phyloP scores from a whole-genome alignment of 2,113 vertebrate genomes.

The Psephotus haematonotus region DNA sequence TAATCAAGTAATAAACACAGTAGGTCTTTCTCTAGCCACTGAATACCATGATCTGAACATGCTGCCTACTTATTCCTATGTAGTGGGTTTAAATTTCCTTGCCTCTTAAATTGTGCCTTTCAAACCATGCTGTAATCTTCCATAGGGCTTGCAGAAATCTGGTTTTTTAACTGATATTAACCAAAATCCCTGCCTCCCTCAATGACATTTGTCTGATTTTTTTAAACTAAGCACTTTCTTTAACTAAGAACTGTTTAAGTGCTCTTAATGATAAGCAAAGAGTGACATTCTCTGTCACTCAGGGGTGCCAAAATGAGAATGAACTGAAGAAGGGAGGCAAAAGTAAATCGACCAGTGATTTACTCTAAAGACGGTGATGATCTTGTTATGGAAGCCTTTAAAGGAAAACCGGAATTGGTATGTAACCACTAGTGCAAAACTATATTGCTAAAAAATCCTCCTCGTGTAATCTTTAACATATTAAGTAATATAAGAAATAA shows the following conservation, averaged over 20 bases:
- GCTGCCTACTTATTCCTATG: background rate
- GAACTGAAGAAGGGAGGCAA: conserved; percentile 40
- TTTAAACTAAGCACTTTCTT: conserved; percentile 7
- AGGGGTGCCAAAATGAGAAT: conserved; percentile 43
- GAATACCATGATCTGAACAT: background rate
- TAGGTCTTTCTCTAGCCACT: background rate
- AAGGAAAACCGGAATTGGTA: conserved; percentile 62
- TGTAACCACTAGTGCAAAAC: conserved; percentile 4
- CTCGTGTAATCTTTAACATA: background rate
- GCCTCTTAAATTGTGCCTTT: background rate
- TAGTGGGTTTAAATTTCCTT: background rate
- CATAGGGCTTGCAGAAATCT: conserved; percentile 52
- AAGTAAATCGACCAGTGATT: conserved; percentile 52
- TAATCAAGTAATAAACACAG: background rate
- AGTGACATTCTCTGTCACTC: conserved; percentile 63
- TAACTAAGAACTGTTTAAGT: conserved; percentile 9
- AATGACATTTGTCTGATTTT: background rate
- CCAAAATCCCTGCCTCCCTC: background rate
- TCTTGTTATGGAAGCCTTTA: conserved; percentile 63
- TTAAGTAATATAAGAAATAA: background rate
- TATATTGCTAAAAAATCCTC: background rate
- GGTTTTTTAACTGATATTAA: background rate
- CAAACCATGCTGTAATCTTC: background rate
- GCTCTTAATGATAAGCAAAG: conserved; percentile 6
- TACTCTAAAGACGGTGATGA: conserved; percentile 63